These are phyloP conservation scores for Threskiornis aethiopicus DNA, from an alignment of 2,797 vertebrate species.

Conservation along the genomic window DNA sequence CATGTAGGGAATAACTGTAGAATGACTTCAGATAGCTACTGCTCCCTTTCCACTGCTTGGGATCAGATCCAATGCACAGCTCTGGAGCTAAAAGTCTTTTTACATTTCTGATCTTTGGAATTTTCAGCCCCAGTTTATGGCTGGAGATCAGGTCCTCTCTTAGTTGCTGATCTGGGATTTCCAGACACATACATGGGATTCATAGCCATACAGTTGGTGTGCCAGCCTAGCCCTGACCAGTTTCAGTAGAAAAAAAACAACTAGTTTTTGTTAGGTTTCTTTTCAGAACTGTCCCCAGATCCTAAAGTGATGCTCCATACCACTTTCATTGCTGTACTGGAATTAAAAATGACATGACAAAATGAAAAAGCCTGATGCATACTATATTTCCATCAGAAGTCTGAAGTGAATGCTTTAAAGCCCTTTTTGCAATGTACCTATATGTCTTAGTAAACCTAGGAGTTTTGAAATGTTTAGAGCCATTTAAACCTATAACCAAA, in stretches of 20 bases:
- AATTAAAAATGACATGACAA: not conserved
- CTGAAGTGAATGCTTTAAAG: not conserved
- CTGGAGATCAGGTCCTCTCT: not conserved
- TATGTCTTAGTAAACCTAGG: not conserved
- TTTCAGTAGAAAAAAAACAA: not conserved
- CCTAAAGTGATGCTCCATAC: not conserved
- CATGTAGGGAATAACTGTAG: not conserved
- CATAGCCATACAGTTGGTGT: rapidly evolving
- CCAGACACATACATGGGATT: not conserved
- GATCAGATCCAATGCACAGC: not conserved
- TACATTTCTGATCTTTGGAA: not conserved
- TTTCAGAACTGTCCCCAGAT: not conserved
- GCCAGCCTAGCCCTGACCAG: not conserved
- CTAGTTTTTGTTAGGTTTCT: not conserved
- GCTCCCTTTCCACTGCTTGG: not conserved
- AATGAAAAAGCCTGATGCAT: not conserved
- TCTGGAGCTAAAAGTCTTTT: not conserved
- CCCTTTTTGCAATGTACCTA: not conserved
- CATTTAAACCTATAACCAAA: not conserved
- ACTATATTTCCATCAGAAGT: not conserved
- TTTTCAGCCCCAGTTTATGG: not conserved
- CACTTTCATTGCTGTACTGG: not conserved
- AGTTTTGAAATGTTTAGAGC: not conserved
- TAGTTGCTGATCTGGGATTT: not conserved
- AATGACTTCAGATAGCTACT: not conserved